Conservation (phyloP, 2,888 invertebrate genomes). For the Lissocephala sabroskyi region DNA sequence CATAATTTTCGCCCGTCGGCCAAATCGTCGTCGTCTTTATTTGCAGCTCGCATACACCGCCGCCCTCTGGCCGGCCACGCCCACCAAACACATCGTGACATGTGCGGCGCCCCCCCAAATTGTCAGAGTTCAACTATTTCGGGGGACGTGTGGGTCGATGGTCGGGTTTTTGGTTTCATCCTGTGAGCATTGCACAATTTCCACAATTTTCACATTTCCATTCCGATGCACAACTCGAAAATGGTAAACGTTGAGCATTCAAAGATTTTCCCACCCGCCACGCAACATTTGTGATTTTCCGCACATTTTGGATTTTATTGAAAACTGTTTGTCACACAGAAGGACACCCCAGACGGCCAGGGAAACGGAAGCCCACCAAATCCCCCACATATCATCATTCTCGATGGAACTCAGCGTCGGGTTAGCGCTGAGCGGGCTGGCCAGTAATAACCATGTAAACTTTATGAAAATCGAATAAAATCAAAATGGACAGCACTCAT, state of each 20-base stretch:
- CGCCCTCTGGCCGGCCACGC: too few relatives aligned
- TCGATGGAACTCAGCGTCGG: neutral
- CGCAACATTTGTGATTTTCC: conserved; percentile 66
- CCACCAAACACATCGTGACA: neutral
- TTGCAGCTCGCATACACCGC: conserved; percentile 25
- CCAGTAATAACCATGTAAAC: conserved; percentile 43
- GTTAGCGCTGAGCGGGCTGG: neutral
- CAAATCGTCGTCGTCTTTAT: conserved; percentile 63
- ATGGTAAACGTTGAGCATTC: conserved; percentile 44
- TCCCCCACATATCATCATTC: conserved; percentile 4
- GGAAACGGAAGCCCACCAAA: neutral
- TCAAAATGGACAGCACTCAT: conserved; percentile 56
- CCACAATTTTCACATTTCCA: conserved; percentile 55
- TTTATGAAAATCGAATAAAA: conserved; percentile 64
- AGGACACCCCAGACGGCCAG: conserved; percentile 16
- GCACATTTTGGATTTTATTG: conserved; percentile 67
- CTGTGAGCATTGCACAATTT: conserved; percentile 10
- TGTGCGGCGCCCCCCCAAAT: neutral
- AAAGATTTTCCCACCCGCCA: conserved; percentile 34
- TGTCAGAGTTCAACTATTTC: neutral
- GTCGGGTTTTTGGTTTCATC: conserved; percentile 34
- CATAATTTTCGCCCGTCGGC: conserved; percentile 64
- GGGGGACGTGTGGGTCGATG: conserved; percentile 45
- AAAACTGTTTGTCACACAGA: conserved; percentile 64
- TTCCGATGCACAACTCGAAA: conserved; percentile 49